phyloP scores from a whole-genome alignment of 2,113 vertebrate species.

The Prionailurus bengalensis region DNA sequence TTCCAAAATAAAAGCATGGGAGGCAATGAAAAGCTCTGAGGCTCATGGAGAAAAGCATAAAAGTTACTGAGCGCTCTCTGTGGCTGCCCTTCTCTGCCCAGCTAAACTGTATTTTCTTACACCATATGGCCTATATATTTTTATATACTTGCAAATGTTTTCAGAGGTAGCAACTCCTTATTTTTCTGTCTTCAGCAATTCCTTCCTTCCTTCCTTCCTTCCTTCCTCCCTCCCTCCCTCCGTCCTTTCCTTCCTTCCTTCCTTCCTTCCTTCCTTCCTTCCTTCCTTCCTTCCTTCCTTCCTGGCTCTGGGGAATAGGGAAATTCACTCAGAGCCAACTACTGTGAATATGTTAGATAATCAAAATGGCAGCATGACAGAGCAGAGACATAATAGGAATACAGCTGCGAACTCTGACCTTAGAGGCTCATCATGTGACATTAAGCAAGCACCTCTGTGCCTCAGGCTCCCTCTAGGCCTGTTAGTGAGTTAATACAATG shows the following conservation, averaged over 20 bases:
- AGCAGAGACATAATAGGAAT: fast-evolving
- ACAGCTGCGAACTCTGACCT: fast-evolving
- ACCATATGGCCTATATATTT: background rate
- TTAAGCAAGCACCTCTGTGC: background rate
- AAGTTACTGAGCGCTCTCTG: background rate
- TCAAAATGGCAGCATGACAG: background rate
- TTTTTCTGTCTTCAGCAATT: background rate
- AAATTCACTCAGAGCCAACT: background rate
- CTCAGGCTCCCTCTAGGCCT: background rate
- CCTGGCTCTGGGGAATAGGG: background rate
- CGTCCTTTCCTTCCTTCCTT: fast-evolving
- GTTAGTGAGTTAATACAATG: too few relatives aligned
- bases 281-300: background rate
- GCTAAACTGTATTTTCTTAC: fast-evolving
- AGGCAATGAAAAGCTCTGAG: fast-evolving
- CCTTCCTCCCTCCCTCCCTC: background rate
- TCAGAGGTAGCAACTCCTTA: background rate
- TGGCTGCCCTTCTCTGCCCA: background rate
- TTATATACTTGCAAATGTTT: background rate
- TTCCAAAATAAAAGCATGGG: background rate
- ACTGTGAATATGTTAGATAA: fast-evolving
- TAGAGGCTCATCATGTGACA: too few relatives aligned
- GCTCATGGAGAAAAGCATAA: fast-evolving
- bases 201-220: background rate
- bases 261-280: background rate